These are phyloP conservation scores for Nyctereutes procyonoides DNA, from an alignment of 2,113 vertebrate genomes.

Conservation along the genomic window DNA sequence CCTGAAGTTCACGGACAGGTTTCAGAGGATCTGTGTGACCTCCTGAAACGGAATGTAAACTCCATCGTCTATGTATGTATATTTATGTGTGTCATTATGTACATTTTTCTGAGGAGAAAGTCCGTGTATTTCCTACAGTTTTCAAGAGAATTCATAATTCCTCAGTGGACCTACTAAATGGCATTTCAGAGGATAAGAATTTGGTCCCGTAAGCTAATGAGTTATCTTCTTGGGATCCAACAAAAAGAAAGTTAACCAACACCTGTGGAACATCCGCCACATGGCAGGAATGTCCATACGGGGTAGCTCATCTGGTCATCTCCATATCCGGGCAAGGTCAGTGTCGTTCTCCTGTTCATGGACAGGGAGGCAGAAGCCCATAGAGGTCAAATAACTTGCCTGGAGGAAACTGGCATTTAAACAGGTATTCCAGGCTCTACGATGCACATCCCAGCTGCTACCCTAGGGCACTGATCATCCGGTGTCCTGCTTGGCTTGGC, in stretches of 20 bases:
- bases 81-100: not conserved
- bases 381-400: not conserved
- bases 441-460: rapidly evolving
- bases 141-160: not conserved
- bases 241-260: not conserved
- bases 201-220: not conserved
- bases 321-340: rapidly evolving
- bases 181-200: not conserved
- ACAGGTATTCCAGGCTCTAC: not conserved
- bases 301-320: too few relatives aligned
- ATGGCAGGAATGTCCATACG: not conserved
- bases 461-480: rapidly evolving
- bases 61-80: not conserved
- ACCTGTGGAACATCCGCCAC: not conserved
- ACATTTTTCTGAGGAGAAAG: not conserved
- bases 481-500: not conserved
- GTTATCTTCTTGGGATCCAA: not conserved
- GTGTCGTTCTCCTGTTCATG: not conserved
- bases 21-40: not conserved
- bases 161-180: not conserved
- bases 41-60: not conserved
- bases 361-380: not conserved
- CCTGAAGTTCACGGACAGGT: not conserved
- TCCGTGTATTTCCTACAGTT: not conserved
- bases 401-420: not conserved